Conservation (phyloP, 2,797 vertebrate species). For the Chelon labrosus region DNA sequence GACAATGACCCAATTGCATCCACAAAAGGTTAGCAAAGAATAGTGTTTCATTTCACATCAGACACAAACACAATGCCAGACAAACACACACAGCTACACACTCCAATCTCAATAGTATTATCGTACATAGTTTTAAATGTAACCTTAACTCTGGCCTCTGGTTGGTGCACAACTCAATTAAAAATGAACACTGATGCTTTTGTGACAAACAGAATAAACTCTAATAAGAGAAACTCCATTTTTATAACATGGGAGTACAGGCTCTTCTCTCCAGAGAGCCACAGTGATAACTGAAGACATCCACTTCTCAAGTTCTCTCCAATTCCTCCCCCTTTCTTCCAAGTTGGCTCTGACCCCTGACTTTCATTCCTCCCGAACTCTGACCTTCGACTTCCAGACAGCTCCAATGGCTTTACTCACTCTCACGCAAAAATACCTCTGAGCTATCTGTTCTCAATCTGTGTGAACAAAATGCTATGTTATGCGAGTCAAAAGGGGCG, state of each 20-base stretch:
- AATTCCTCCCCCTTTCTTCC: conserved; percentile 41
- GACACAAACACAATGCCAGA: conserved; percentile 26
- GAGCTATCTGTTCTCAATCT: conserved; percentile 63
- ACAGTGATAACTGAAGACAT: conserved; percentile 63
- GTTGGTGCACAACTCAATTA: conserved; percentile 18
- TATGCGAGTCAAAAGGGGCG: conserved; percentile 61
- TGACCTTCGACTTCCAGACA: conserved; percentile 69
- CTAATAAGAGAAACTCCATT: conserved; percentile 39
- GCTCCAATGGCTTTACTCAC: conserved; percentile 52
- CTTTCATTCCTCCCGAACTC: conserved; percentile 68
- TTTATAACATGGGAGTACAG: conserved; percentile 12
- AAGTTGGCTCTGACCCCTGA: conserved; percentile 57
- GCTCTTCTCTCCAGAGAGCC: conserved; percentile 29
- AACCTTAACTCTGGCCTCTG: conserved; percentile 13
- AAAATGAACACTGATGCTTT: conserved; percentile 18
- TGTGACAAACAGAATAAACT: conserved; percentile 14
- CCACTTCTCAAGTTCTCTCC: conserved; percentile 42
- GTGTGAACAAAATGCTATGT: conserved; percentile 64
- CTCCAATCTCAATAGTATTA: conserved; percentile 1
- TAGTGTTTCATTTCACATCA: conserved; percentile 48
- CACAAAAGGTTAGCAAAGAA: conserved; percentile 50
- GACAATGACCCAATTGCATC: conserved; percentile 66
- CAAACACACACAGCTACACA: background rate
- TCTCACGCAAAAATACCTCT: conserved; percentile 53
- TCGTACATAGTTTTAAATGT: background rate